Evolutionary conservation across 2,113 vertebrate species (phyloP).

Genomic region (Tor tambroides): DNA sequence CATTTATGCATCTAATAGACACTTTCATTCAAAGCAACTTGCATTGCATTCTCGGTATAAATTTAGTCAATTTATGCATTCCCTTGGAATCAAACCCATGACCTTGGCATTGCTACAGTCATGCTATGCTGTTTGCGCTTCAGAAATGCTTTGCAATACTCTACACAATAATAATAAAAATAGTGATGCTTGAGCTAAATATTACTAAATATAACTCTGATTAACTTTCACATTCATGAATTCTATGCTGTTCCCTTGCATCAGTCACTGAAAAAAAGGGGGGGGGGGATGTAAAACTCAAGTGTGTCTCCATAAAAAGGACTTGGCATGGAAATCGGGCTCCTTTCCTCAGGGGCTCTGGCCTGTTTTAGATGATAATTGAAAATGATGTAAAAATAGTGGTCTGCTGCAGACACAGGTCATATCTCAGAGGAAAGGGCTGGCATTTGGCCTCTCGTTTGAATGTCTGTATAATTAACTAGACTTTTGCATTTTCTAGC

Average conservation of each 20-base stretch:
- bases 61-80: not conserved
- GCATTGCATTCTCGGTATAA: too few species aligned
- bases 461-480: slow-evolving; percentile 72
- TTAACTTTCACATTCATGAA: not conserved
- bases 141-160: not conserved
- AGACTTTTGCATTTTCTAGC: slow-evolving; percentile 38
- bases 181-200: not conserved
- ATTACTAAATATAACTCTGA: not conserved
- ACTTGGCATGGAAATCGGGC: slow-evolving; percentile 69
- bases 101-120: too few species aligned
- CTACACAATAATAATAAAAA: not conserved
- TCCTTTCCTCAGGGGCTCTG: slow-evolving; percentile 68
- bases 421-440: slow-evolving; percentile 72
- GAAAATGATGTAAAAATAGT: slow-evolving; percentile 81
- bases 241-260: slow-evolving; percentile 37
- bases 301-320: slow-evolving; percentile 67
- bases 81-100: not conserved
- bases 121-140: too few species aligned
- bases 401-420: slow-evolving; percentile 64
- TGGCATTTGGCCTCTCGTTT: slow-evolving; percentile 69
- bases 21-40: too few species aligned
- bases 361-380: slow-evolving; percentile 75
- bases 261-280: slow-evolving; percentile 27
- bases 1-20: not conserved
- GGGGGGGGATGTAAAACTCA: slow-evolving; percentile 49